Conservation (phyloP, 2,888 invertebrate genomes). For the Cephus rjabovi region DNA sequence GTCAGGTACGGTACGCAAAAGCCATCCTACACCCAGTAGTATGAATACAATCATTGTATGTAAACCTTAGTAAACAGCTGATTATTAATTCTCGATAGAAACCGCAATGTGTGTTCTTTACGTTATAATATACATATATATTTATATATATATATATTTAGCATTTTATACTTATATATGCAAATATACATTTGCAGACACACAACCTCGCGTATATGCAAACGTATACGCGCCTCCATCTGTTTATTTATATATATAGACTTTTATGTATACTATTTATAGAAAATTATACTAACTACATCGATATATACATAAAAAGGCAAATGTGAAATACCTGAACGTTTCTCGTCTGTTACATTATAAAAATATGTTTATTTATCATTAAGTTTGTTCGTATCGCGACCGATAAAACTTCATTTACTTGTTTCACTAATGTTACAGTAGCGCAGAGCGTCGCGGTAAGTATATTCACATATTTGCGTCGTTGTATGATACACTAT, state of each 20-base stretch:
- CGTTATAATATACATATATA: constrained; percentile 41
- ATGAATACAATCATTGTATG: constrained; percentile 49
- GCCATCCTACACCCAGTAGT: constrained; percentile 61
- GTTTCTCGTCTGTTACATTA: constrained; percentile 49
- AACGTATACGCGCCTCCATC: background rate
- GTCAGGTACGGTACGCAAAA: constrained; percentile 57
- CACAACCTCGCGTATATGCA: background rate
- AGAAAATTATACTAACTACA: constrained; percentile 65
- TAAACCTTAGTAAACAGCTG: constrained; percentile 52
- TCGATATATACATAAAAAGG: constrained; percentile 65
- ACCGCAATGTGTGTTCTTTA: constrained; percentile 35
- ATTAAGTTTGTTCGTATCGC: constrained; percentile 44
- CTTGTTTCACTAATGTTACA: constrained; percentile 51
- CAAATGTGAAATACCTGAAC: constrained; percentile 66
- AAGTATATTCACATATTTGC: constrained; percentile 48
- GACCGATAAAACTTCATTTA: constrained; percentile 26
- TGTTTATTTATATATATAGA: background rate
- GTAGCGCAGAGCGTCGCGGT: constrained; percentile 47
- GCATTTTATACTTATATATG: constrained; percentile 8
- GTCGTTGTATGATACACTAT: constrained; percentile 38
- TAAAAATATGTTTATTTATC: constrained; percentile 58
- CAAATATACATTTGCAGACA: constrained; percentile 10
- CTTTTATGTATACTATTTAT: constrained; percentile 45
- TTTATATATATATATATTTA: constrained; percentile 26
- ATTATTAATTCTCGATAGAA: constrained; percentile 45